Evolutionary conservation across 2,113 vertebrate genomes (phyloP), one percentile per base, ranked within the genome.

Genomic region (Eclectus roratus): DNA sequence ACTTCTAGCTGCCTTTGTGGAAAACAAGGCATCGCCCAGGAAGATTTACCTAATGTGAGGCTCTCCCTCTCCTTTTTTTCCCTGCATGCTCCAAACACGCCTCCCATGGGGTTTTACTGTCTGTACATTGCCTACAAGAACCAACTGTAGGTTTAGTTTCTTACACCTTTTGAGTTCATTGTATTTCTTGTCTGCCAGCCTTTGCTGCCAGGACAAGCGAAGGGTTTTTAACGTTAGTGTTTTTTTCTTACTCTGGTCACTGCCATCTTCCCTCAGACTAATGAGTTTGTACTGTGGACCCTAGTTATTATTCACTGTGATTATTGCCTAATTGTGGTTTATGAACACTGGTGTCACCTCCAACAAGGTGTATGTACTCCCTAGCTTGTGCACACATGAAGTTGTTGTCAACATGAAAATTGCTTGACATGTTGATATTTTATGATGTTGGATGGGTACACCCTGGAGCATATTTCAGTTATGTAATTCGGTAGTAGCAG

Each of bases 291-390:
- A 29, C 60, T 80, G 27, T 27, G 50, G 85, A 74, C 68, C 88
- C 64, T 74, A 12, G 27, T 78, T 79, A 31, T 79, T 85, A 70
- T 85, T 88, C 69, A 41, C 37, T 49, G 60, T 88, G 64, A 60
- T 94, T 85, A 35, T 94, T 85, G 39, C 29, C 64, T 89, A 89
- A 89, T 27, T 80, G 76, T 83, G 85, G 89, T 88, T 91, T 88
- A 73, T 80, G 37, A 63, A 85, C 85, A 63, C 10, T 0, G 3
- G 14, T 46, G 72, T 90, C 65, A 41, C 28, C 31, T 87, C 49
- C 60, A 55, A 63, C 1, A 17, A 88, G 33, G 64, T 35, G 18
- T 73, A 11, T 25, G 8, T 46, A 49, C 66, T 77, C 19, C 41
- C 17, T 23, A 66, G 53, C 46, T 91, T 83, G 50, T 80, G 64